A percentile compares a stretch with the other conserved stretches of the same genome.
These are phyloP conservation scores for Plagiodera versicolora DNA, from an alignment of 2,888 invertebrate genomes.

Conservation along the genomic window DNA sequence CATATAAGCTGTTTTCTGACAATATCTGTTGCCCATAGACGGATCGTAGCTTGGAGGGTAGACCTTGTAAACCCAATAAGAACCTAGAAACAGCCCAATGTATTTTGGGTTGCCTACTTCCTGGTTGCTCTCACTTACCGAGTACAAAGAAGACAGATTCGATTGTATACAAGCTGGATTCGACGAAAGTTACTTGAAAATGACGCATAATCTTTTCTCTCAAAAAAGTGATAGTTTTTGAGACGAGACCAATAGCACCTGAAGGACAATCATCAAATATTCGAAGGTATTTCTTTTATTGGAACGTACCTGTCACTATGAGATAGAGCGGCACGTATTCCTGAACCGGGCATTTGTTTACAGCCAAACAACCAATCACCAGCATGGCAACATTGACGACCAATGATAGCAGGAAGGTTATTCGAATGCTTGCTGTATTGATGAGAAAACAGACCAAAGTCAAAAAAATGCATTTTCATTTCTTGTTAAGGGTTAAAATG, in stretches of 20 bases:
- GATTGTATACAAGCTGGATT: conserved; percentile 41
- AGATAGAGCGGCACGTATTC: conserved; percentile 47
- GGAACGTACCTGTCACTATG: conserved; percentile 43
- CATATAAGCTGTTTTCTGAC: conserved; percentile 46
- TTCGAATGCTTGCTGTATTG: conserved; percentile 43
- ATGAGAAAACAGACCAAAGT: no score
- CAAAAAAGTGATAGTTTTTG: conserved; percentile 38
- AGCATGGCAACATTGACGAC: conserved; percentile 42
- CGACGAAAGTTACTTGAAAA: conserved; percentile 36
- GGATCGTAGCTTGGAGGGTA: conserved; percentile 43
- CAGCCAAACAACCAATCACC: conserved; percentile 41
- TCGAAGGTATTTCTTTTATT: no score
- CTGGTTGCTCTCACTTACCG: no score
- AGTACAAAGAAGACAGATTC: conserved; percentile 42
- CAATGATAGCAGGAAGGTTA: conserved; percentile 38
- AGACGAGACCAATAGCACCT: conserved; percentile 43
- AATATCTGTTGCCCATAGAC: conserved; percentile 34
- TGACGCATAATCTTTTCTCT: conserved; percentile 33
- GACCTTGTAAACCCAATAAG: conserved; percentile 46
- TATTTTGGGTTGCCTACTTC: no score
- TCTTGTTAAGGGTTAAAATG: no score
- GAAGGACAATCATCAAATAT: background rate
- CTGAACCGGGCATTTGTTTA: conserved; percentile 44
- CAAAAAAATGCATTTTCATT: no score
- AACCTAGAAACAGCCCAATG: conserved; percentile 38